These are phyloP conservation scores for Centruroides sculpturatus DNA, from an alignment of 1,140 invertebrate species.

Conservation along the genomic window DNA sequence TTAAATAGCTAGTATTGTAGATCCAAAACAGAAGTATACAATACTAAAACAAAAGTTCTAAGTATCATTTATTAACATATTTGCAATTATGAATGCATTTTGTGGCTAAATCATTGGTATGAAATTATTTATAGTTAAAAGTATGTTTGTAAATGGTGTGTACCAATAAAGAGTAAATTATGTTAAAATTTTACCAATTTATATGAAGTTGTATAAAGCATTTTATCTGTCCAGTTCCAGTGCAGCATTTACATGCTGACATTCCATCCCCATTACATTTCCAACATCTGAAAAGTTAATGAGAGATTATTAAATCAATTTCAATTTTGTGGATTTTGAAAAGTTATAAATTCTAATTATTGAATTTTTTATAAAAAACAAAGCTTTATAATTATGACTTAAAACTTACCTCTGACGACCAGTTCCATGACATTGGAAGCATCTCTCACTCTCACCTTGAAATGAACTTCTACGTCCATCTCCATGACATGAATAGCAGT, in stretches of 20 bases:
- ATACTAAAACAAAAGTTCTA: no score
- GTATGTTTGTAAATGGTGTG: no score
- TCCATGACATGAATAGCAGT: constrained; percentile 27
- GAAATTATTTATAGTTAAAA: no score
- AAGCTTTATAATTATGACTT: not conserved
- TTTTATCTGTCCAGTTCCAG: constrained; percentile 34
- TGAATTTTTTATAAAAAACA: not conserved
- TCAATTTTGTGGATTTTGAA: no score
- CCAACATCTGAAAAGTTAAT: constrained; percentile 25
- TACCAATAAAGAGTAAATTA: no score
- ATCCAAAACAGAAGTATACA: no score
- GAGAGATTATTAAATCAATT: not conserved
- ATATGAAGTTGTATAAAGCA: constrained; percentile 37
- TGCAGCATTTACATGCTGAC: constrained; percentile 32
- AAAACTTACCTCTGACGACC: constrained; percentile 15
- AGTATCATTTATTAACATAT: no score
- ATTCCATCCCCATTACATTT: constrained; percentile 35
- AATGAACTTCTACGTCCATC: constrained; percentile 26
- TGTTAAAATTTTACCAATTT: constrained; percentile 30
- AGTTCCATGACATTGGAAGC: constrained; percentile 30
- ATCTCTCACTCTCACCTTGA: constrained; percentile 29
- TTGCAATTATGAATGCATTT: no score
- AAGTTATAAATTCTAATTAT: no score
- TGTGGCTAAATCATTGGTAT: no score
- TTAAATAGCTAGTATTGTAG: no score